These are phyloP conservation scores for Corythoichthys intestinalis DNA, from an alignment of 2,113 vertebrate genomes.

Conservation along the genomic window DNA sequence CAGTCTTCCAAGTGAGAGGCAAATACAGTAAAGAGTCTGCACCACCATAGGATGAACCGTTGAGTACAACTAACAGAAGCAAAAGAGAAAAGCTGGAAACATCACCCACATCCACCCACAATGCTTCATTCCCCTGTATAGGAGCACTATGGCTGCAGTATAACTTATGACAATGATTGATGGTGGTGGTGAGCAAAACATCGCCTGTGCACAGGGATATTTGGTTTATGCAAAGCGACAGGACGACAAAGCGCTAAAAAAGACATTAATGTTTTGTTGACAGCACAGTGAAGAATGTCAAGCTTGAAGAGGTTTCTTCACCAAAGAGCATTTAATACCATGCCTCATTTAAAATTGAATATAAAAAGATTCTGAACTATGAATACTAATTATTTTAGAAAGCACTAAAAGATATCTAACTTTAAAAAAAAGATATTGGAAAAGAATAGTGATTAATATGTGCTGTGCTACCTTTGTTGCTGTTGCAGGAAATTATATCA, in stretches of 20 bases:
- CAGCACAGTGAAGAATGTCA: neutral
- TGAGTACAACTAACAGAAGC: neutral
- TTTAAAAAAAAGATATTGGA: neutral
- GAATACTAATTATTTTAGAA: neutral
- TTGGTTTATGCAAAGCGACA: conserved; percentile 9
- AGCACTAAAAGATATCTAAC: neutral
- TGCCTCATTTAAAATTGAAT: neutral
- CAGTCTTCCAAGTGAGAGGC: neutral
- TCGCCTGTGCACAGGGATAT: conserved; percentile 1
- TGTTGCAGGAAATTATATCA: neutral
- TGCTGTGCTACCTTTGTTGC: neutral
- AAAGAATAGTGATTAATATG: neutral
- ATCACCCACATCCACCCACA: conserved; percentile 4
- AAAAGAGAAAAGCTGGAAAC: neutral
- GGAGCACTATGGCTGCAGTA: neutral
- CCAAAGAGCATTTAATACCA: neutral
- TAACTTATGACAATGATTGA: conserved; percentile 2
- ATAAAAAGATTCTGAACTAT: neutral
- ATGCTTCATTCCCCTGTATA: neutral
- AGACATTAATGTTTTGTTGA: conserved; percentile 3
- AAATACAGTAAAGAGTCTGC: neutral
- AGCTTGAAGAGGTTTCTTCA: neutral
- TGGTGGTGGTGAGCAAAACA: neutral
- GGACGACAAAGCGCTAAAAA: neutral
- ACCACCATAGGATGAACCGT: neutral